These are phyloP conservation scores for Ardeotis arabs DNA, from an alignment of 2,113 vertebrate genomes.

Conservation along the genomic window DNA sequence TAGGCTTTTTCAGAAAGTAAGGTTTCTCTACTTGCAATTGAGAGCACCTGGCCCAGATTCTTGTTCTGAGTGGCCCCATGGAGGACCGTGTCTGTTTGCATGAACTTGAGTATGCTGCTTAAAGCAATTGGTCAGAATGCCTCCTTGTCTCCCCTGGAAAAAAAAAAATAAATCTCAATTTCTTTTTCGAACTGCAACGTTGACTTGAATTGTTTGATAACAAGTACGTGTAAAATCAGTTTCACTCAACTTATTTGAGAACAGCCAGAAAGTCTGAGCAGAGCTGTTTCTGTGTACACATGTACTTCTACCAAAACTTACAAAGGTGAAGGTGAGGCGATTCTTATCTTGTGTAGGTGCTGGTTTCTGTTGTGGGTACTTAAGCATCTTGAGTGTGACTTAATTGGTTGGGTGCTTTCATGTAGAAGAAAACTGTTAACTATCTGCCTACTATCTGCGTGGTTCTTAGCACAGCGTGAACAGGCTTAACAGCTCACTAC, in stretches of 20 bases:
- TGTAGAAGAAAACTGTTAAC: not conserved
- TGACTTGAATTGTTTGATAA: not conserved
- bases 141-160: not conserved
- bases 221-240: not conserved
- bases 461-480: not conserved
- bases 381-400: not conserved
- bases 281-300: not conserved
- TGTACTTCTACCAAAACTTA: accelerated
- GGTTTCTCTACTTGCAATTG: not conserved
- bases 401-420: not conserved
- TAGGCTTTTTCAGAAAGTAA: not conserved
- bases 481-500: not conserved
- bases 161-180: not conserved
- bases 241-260: not conserved
- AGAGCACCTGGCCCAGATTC: not conserved
- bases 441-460: not conserved
- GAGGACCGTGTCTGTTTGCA: not conserved
- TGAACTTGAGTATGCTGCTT: not conserved
- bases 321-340: not conserved
- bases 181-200: not conserved
- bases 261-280: not conserved
- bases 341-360: not conserved
- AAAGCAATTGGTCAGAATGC: not conserved
- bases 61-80: not conserved
- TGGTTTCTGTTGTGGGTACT: not conserved